Conservation (phyloP, 1,140 invertebrate species). For the Polypedilum vanderplanki region DNA sequence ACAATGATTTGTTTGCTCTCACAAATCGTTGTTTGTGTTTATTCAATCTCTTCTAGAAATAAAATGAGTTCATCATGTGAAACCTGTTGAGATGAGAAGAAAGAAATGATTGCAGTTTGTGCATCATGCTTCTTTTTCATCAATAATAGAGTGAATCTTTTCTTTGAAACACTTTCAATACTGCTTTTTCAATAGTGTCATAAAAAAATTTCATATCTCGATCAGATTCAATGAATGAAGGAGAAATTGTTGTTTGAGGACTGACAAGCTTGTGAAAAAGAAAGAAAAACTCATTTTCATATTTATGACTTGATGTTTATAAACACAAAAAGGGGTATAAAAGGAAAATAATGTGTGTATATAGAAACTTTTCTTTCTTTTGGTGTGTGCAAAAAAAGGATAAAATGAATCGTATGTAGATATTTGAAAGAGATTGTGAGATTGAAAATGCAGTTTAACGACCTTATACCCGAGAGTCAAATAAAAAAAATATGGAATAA, state of each 20-base stretch:
- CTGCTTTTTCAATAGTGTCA: not conserved
- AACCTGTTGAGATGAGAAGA: not conserved
- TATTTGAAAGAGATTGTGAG: no score
- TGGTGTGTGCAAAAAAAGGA: no score
- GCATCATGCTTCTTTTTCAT: not conserved
- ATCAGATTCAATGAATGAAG: not conserved
- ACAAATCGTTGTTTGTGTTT: slow-evolving; percentile 6
- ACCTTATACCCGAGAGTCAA: no score
- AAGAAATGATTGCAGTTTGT: not conserved
- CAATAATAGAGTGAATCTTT: not conserved
- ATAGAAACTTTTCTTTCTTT: no score
- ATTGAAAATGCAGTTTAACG: no score
- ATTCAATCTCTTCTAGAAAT: not conserved
- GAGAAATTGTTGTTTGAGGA: not conserved
- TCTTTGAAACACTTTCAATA: not conserved
- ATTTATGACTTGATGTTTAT: not conserved
- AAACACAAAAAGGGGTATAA: no score
- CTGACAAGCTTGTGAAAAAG: not conserved
- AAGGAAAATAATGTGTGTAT: no score
- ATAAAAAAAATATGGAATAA: no score
- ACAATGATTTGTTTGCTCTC: not conserved
- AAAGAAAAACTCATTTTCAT: slow-evolving; percentile 1
- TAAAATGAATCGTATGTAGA: no score
- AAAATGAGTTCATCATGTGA: not conserved
- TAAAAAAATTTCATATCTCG: not conserved